Base-by-base conservation (phyloP, 2,888 invertebrate species). In the Notocelia uddmanniana region DNA sequence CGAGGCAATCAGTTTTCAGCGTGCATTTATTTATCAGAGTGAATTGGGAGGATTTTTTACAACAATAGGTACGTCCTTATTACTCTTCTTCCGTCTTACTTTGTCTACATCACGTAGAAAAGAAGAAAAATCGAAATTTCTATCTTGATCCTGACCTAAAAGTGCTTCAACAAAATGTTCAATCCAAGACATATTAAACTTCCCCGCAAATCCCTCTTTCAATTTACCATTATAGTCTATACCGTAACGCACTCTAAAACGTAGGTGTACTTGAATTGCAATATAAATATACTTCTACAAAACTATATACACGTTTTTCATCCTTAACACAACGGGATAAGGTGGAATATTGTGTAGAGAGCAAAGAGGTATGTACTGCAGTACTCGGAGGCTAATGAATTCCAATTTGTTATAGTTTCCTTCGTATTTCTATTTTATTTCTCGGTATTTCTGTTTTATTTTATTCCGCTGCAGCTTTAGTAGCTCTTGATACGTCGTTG, bases 401-500 rank as follows among this genome's bases (percentile, higher is more conserved):
- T 52, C 31, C 50, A 63, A 34, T 63, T 63, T 63, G 50, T 34
- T 52, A 52, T 34, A 19, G 63, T 63, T 63, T 63, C 63, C 63
- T 63, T 34, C 63, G 50, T 11, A 63, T 63, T 63, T 52, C 50
- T 52, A 19, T 63, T 63, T 63, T 52, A 63, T 63, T 34, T 52
- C 50, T 52, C 34, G 31, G n/a, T 26, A 63, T 63, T 50, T 63
- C 50, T 21, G 15, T 50, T 63, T 63, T 34, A 52, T 34, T 63
- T 63, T 52, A 50, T 52, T 63, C 21, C n/a, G 50, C 9, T 50
- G 62, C 59, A 41, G 15, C 21, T 21, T 31, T 31, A 59, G 68
- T 74, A 79, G 83, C 81, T 82, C 84, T 83, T 83, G 83, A 62
- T 63, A 50, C 9, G 50, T 50, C 34, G 19, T 15, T 31, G 19